Evolutionary conservation across 2,797 vertebrate genomes (phyloP).

Genomic region (Tenualosa ilisha): DNA sequence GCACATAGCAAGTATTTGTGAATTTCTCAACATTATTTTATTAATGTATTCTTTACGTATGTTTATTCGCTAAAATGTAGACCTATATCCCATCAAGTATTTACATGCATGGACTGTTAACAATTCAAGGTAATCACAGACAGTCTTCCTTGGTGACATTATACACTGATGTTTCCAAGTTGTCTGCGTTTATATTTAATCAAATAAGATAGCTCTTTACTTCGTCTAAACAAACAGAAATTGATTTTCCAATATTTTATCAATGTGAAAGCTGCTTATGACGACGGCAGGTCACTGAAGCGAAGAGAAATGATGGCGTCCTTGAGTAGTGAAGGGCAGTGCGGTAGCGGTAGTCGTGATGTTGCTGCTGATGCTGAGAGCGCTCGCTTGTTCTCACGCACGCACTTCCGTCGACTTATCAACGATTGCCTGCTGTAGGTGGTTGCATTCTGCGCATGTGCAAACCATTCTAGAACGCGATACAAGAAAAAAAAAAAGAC

Average conservation of each 20-base stretch:
- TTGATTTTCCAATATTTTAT: neutral
- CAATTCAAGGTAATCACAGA: neutral
- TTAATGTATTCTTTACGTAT: neutral
- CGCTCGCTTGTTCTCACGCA: neutral
- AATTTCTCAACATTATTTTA: neutral
- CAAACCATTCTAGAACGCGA: neutral
- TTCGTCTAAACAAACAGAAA: neutral
- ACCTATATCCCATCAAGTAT: neutral
- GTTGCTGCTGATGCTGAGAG: conserved; percentile 54
- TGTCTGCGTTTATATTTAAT: neutral
- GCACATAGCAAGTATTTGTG: neutral
- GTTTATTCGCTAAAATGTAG: neutral
- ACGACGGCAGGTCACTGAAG: conserved; percentile 15
- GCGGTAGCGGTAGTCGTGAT: conserved; percentile 49
- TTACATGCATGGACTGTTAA: neutral
- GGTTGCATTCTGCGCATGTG: conserved; percentile 12
- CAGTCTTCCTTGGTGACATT: neutral
- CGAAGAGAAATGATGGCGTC: conserved; percentile 67
- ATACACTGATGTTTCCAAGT: neutral
- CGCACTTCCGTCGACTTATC: conserved; percentile 11
- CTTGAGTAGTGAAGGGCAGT: conserved; percentile 70
- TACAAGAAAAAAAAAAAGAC: neutral
- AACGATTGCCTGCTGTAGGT: conserved; percentile 5
- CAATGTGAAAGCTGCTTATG: neutral
- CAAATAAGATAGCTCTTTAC: neutral